These are phyloP conservation scores for Nephrotoma appendiculata DNA, from an alignment of 2,888 invertebrate species.

Conservation along the genomic window DNA sequence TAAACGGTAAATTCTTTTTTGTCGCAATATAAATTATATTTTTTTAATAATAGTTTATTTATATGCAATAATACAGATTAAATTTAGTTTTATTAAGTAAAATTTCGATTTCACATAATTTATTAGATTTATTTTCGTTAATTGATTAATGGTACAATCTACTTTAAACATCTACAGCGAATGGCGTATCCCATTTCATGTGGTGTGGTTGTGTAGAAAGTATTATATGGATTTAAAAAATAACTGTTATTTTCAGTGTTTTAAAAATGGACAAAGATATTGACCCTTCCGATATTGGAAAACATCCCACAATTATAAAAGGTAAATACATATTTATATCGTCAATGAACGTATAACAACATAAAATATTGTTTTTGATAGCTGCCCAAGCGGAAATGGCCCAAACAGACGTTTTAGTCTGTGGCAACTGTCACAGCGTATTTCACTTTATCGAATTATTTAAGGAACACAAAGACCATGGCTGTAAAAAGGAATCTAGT, in stretches of 20 bases:
- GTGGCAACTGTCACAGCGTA: conserved; percentile 68
- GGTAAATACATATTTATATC: conserved; percentile 28
- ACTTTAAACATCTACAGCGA: neutral
- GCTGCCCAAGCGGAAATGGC: conserved; percentile 65
- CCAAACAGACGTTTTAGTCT: conserved; percentile 62
- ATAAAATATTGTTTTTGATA: conserved; percentile 20
- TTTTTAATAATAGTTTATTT: neutral
- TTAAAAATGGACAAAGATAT: conserved; percentile 27
- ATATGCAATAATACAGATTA: neutral
- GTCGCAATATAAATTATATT: neutral
- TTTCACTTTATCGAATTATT: conserved; percentile 70
- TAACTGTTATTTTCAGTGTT: neutral
- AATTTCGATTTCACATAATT: neutral
- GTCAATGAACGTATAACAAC: neutral
- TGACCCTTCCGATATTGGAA: conserved; percentile 46
- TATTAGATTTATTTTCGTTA: neutral
- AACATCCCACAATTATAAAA: conserved; percentile 46
- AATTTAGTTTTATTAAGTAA: neutral
- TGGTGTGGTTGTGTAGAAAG: neutral
- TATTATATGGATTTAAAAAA: neutral
- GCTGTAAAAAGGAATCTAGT: conserved; percentile 45
- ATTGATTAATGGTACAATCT: neutral
- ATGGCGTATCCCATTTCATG: neutral
- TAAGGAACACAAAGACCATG: conserved; percentile 51
- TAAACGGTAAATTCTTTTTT: neutral